A percentile compares a stretch with the other conserved stretches of the same genome.
These are phyloP conservation scores for Xylota sylvarum DNA, from an alignment of 2,888 invertebrate genomes.

Conservation along the genomic window DNA sequence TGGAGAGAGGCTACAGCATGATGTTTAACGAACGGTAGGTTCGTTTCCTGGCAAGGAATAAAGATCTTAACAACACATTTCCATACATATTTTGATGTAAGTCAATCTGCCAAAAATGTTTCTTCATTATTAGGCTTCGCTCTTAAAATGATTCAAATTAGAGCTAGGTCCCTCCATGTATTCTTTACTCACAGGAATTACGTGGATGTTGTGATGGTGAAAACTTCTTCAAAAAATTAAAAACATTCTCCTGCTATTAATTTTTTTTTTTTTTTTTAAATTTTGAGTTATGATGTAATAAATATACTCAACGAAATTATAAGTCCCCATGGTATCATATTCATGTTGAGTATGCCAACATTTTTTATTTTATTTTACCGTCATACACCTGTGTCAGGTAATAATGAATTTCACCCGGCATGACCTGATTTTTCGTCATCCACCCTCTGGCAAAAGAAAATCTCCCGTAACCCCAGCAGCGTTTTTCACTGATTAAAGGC, in stretches of 20 bases:
- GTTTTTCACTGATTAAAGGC: constrained; percentile 63
- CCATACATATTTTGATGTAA: too few species aligned
- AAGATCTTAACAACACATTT: too few species aligned
- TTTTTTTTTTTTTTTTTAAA: neutral
- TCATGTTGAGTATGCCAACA: constrained; percentile 38
- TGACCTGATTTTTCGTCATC: constrained; percentile 62
- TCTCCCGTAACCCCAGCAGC: constrained; percentile 27
- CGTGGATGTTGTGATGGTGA: neutral
- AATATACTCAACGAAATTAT: constrained; percentile 17
- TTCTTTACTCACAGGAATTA: neutral
- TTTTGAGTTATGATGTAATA: constrained; percentile 22
- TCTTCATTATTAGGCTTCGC: neutral
- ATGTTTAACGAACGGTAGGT: too few species aligned
- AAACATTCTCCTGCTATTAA: constrained; percentile 6
- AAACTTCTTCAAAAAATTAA: neutral
- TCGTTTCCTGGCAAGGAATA: too few species aligned
- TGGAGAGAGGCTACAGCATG: too few species aligned
- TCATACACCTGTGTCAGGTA: constrained; percentile 60
- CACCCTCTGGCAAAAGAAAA: constrained; percentile 45
- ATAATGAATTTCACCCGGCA: constrained; percentile 60
- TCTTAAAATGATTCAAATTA: neutral
- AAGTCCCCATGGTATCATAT: constrained; percentile 56
- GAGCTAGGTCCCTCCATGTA: neutral
- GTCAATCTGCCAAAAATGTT: neutral
- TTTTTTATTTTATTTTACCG: constrained; percentile 33